phyloP scores from a whole-genome alignment of 2,113 vertebrate genomes.

The Melanostigma gelatinosum region DNA sequence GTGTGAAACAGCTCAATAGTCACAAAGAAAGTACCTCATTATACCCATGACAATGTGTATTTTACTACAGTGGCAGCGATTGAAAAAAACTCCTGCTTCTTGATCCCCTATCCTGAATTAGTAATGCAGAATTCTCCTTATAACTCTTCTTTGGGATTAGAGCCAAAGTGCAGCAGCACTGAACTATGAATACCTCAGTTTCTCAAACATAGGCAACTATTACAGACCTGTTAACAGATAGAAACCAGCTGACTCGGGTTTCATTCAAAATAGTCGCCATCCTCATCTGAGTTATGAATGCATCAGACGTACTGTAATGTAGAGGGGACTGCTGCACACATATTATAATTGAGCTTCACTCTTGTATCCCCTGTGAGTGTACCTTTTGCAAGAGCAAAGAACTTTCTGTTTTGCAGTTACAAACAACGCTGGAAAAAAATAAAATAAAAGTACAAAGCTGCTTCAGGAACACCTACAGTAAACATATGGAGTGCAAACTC shows the following conservation, averaged over 20 bases:
- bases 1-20: slow-evolving; percentile 45
- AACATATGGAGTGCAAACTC: slow-evolving; percentile 78
- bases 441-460: slow-evolving; percentile 61
- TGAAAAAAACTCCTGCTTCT: slow-evolving; percentile 21
- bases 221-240: slow-evolving; percentile 31
- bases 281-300: slow-evolving; percentile 42
- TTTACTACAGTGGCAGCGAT: slow-evolving; percentile 53
- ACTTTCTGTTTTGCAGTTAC: slow-evolving; percentile 44
- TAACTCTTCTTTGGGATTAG: slow-evolving; percentile 61
- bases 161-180: slow-evolving; percentile 51
- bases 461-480: slow-evolving; percentile 72
- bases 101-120: slow-evolving; percentile 30
- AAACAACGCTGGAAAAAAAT: slow-evolving; percentile 37
- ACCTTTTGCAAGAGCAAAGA: slow-evolving; percentile 41
- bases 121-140: slow-evolving; percentile 24
- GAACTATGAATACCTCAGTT: slow-evolving; percentile 39
- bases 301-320: slow-evolving; percentile 12
- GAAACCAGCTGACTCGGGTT: slow-evolving; percentile 43
- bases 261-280: slow-evolving; percentile 33
- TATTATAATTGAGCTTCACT: slow-evolving; percentile 33
- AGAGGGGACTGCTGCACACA: slow-evolving; percentile 5
- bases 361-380: slow-evolving; percentile 19
- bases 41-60: slow-evolving; percentile 37
- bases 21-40: slow-evolving; percentile 63
- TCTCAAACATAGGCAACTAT: slow-evolving; percentile 27